These are phyloP conservation scores for Scaptodrosophila lebanonensis DNA, from an alignment of 1,140 invertebrate genomes.

Conservation along the genomic window DNA sequence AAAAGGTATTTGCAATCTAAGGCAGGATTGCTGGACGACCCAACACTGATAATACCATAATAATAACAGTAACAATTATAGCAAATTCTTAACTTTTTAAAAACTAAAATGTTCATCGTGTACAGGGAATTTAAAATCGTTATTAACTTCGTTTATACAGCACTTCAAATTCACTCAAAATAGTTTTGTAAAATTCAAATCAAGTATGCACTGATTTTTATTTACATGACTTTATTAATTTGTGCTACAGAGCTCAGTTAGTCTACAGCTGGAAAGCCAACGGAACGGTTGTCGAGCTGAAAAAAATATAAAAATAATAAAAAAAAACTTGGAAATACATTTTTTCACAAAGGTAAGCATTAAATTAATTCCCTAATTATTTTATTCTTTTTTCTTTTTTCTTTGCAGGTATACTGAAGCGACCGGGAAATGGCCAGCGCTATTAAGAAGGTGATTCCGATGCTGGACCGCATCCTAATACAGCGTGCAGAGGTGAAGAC, in stretches of 20 bases:
- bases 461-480: conserved; percentile 97
- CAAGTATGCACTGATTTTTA: too few species aligned
- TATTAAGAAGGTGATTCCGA: conserved; percentile 90
- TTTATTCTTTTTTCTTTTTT: background rate
- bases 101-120: too few species aligned
- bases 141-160: too few species aligned
- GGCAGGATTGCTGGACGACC: too few species aligned
- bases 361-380: background rate
- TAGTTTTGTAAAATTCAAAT: too few species aligned
- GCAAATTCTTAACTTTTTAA: too few species aligned
- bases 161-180: too few species aligned
- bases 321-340: background rate
- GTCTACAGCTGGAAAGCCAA: background rate
- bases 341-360: background rate
- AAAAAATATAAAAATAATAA: conserved; percentile 4
- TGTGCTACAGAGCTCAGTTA: conserved; percentile 5
- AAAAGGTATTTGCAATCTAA: too few species aligned
- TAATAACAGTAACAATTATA: too few species aligned
- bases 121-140: too few species aligned
- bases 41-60: too few species aligned
- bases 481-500: conserved; percentile 94
- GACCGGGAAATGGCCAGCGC: conserved; percentile 69
- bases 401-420: background rate
- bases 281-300: background rate
- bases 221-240: too few species aligned